These are phyloP conservation scores for Ptychochromis oligacanthus DNA, from an alignment of 2,113 vertebrate genomes.

Conservation along the genomic window DNA sequence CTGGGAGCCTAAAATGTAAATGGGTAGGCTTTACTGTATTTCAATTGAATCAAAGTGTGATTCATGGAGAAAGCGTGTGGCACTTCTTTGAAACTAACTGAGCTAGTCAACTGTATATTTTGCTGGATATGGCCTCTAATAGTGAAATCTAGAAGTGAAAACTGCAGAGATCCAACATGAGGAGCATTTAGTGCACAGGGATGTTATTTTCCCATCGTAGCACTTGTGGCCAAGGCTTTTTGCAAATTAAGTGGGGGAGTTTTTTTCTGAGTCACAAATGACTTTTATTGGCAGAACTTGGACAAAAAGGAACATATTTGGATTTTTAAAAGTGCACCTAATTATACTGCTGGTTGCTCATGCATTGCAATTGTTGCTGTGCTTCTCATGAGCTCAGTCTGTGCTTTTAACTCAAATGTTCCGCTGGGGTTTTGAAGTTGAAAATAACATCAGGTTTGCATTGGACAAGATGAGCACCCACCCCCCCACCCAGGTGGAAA, in stretches of 20 bases:
- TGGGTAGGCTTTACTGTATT: constrained; percentile 33
- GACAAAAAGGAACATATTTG: constrained; percentile 45
- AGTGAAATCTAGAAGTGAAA: constrained; percentile 17
- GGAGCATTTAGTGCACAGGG: constrained; percentile 7
- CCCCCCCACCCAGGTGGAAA: not conserved
- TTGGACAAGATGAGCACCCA: constrained; percentile 6
- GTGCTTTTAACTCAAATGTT: constrained; percentile 51
- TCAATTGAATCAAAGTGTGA: constrained; percentile 27
- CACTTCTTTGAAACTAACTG: constrained; percentile 13
- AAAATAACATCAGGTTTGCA: constrained; percentile 57
- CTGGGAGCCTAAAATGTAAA: constrained; percentile 58
- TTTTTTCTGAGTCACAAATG: constrained; percentile 12
- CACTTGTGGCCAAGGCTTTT: constrained; percentile 33
- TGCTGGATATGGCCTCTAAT: constrained; percentile 1
- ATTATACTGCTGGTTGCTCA: constrained; percentile 44
- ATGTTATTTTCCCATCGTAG: constrained; percentile 29
- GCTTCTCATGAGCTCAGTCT: constrained; percentile 31
- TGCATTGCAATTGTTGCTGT: constrained; percentile 19
- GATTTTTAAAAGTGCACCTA: constrained; percentile 40
- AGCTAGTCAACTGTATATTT: constrained; percentile 3
- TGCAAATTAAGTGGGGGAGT: constrained; percentile 41
- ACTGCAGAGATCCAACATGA: constrained; percentile 13
- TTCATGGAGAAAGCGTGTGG: constrained; percentile 26
- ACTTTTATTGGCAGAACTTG: constrained; percentile 42
- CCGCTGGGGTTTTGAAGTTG: constrained; percentile 28